These are phyloP conservation scores for Rhagonycha fulva DNA, from an alignment of 2,888 invertebrate species.

Conservation along the genomic window DNA sequence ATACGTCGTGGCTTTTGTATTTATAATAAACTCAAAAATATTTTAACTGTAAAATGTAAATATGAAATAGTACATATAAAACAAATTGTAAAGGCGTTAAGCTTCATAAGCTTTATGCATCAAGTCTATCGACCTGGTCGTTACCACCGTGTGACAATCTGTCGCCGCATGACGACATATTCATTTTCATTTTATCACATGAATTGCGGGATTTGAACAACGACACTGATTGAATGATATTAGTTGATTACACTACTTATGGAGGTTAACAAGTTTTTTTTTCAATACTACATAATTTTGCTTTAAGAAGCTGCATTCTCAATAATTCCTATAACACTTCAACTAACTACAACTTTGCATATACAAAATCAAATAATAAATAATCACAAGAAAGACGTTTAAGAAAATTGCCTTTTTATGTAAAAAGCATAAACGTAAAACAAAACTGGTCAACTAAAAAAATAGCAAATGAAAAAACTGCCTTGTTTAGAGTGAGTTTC, in stretches of 20 bases:
- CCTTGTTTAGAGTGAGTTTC: slow-evolving; percentile 32
- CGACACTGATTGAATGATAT: slow-evolving; percentile 54
- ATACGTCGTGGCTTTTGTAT: slow-evolving; percentile 20
- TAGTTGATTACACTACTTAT: slow-evolving; percentile 48
- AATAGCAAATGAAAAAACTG: slow-evolving; percentile 15
- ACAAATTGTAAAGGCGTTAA: slow-evolving; percentile 9
- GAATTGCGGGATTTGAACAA: slow-evolving; percentile 52
- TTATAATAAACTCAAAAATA: neutral
- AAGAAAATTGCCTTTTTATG: slow-evolving; percentile 3
- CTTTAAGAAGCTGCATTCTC: neutral
- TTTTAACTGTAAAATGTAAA: neutral
- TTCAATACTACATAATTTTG: neutral
- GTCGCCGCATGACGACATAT: slow-evolving; percentile 45
- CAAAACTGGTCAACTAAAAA: slow-evolving; percentile 17
- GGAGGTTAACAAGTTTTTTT: neutral
- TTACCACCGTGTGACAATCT: slow-evolving; percentile 47
- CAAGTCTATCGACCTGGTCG: slow-evolving; percentile 35
- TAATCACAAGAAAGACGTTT: neutral
- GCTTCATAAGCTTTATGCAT: slow-evolving; percentile 20
- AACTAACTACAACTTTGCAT: neutral
- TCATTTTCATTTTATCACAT: slow-evolving; percentile 53
- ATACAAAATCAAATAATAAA: slow-evolving; percentile 2
- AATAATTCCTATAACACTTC: neutral
- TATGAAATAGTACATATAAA: neutral
- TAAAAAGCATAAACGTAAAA: slow-evolving; percentile 9